Base-by-base conservation (phyloP, 2,797 vertebrate species). In the Sebastes hubbsi region DNA sequence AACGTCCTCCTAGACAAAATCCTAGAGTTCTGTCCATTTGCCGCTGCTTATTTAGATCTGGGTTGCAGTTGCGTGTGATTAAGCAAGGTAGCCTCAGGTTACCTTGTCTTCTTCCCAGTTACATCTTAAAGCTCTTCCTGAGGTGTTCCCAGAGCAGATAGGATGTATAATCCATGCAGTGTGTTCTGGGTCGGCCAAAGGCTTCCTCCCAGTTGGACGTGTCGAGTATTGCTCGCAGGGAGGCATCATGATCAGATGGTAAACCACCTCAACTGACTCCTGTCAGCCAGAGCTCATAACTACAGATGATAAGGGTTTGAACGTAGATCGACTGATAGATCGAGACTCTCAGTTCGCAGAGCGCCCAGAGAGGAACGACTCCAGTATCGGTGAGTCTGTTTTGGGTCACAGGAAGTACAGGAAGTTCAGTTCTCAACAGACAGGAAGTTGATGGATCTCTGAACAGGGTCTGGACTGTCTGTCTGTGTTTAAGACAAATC, bases 401-500 rank as follows among this genome's bases (percentile, higher is more conserved):
- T 34, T 3, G 1, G 22, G 70, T 65, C 63, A 18, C 9, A 3
- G 18, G 46, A 49, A 49, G 46, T 18, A 13, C 65, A 59, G 65
- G 64, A 60, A 6, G 66, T 86, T 71, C 54, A 58, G 11, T 34
- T 30, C 25, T 24, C 20, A 16, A 8, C 76, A 63, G 74, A 75
- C 85, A 72, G 81, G 80, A 88, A 82, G 89, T 72, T 11, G 32
- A 30, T 4, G 69, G 64, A 67, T 83, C 76, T 85, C 72, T 77
- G 66, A 83, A 81, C 79, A 13, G 69, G 9, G 25, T 78, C 81
- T 76, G 73, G 63, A 80, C 78, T 20, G 75, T 67, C 61, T 77
- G 73, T 86, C 82, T 77, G 81, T 82, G 88, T 87, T 80, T 8
- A 55, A 83, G 58, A 82, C 66, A 24, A 82, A 80, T 78, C 83